Evolutionary conservation across 2,797 vertebrate genomes (phyloP).

Genomic region (Mormyrus proboscirostris): DNA sequence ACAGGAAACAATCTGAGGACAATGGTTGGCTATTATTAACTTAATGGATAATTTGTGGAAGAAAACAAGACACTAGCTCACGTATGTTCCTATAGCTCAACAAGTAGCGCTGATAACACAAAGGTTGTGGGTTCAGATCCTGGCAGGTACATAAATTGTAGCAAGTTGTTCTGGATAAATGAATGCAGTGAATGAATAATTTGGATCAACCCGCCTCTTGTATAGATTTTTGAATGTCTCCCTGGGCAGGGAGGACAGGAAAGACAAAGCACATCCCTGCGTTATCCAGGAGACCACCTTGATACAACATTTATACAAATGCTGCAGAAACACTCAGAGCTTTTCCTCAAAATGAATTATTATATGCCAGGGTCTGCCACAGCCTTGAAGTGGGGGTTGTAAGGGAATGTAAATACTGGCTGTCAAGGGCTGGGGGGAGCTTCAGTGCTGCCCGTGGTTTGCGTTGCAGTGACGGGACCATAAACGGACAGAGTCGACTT

Average conservation of each 20-base stretch:
- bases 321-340: neutral
- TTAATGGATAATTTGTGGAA: neutral
- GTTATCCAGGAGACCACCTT: neutral
- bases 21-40: neutral
- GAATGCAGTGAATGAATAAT: neutral
- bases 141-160: neutral
- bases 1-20: neutral
- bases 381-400: neutral
- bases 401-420: neutral
- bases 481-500: neutral
- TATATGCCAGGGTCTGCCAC: neutral
- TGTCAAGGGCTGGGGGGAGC: neutral
- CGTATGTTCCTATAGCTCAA: neutral
- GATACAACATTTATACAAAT: slow-evolving; percentile 3
- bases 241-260: neutral
- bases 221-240: neutral
- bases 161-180: neutral
- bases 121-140: neutral
- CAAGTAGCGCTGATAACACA: neutral
- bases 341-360: neutral
- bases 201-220: neutral
- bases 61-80: neutral
- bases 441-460: neutral
- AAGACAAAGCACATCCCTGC: slow-evolving; percentile 22
- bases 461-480: neutral